Base-by-base conservation (phyloP, 1,140 invertebrate genomes). In the Drosophila repletoides region DNA sequence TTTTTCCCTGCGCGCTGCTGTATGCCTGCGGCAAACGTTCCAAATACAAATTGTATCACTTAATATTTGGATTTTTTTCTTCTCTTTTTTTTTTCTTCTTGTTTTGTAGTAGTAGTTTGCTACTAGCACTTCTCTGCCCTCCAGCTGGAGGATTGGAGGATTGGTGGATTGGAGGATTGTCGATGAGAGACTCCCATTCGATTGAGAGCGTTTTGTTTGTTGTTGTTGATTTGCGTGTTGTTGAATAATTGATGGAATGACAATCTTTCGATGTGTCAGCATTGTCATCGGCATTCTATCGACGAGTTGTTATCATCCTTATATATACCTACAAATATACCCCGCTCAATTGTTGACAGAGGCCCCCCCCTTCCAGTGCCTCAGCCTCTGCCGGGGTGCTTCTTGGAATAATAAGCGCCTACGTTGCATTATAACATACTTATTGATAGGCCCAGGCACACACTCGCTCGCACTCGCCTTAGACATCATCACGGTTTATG, bases 201-300 rank as follows among this genome's bases (percentile, higher is more conserved):
- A 71, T 73, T 74, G 64, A 38, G 51, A 70, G 34, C 26, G 31
- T 70, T 56, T 65, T 53, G 64, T 41, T 67, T 70, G 49, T 65
- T 53, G 64, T 41, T 67, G 64, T 59, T 53, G 64, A 29, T 67
- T 51, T 56, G 49, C 49, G 64, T 55, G 63, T 61, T 48, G 24
- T 28, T 61, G 66, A 86, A 84, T 84, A 84, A 86, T 79, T 84
- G 80, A 84, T 84, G 75, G 76, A 75, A 80, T 79, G 80, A 86
- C 80, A 84, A 79, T 75, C 61, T 69, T 72, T 80, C 80, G 80
- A 84, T 84, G 80, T 84, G 79, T 84, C 79, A 84, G 79, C 79
- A 86, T 79, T 79, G 79, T 84, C 65, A 48, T 71, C 65, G 72
- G 24, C 66, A 63, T 64, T 28, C 48, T 48, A 53, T 26, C 60